Base-by-base conservation (phyloP, 1,140 invertebrate species). In the Pogonognathellus flavescens region DNA sequence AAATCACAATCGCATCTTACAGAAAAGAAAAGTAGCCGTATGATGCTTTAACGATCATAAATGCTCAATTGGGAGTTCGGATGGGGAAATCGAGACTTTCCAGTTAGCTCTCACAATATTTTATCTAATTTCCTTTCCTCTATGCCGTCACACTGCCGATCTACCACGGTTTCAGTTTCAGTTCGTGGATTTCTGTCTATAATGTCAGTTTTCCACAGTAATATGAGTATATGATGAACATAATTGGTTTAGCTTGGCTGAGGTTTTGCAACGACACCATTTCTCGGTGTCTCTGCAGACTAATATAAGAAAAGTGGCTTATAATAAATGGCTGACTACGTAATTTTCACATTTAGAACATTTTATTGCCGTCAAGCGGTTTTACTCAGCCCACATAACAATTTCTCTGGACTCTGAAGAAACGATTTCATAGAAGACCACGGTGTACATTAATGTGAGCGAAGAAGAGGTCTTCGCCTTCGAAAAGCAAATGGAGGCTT, bases 311-410 rank as follows among this genome's bases (percentile, higher is more conserved):
- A 55, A 81, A 50, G 13, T 18, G 20, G 10, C 80, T 20, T 25
- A 55, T 25, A 55, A 81, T 50, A 81, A 59, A 81, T 53, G 31
- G 50, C 55, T 81, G 80, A 81, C 20, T 81, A 25, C 55, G 53
- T 31, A 59, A 81, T 57, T 81, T 81, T 52, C 80, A 81, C 80
- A 81, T 81, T 57, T 81, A 81, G 18, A 81, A 18, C 22, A 55
- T 81, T 81, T 81, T 81, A 76, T 76, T 76, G 70, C 70, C 50
- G 52, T 25, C 52, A 14, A 5, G 80, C 50, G 53, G 9, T 50
- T 76, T 76, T 49, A 76, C 41, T 49, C 70, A 76, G 70, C 31
- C n/a, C 70, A 76, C 70, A 76, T 49, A 76, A 76, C 25, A 76
- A 76, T 76, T 50, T 50, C 41, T 72, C 41, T 49, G 8, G 22